Evolutionary conservation across 2,113 vertebrate genomes (phyloP).

Genomic region (Hassar affinis): DNA sequence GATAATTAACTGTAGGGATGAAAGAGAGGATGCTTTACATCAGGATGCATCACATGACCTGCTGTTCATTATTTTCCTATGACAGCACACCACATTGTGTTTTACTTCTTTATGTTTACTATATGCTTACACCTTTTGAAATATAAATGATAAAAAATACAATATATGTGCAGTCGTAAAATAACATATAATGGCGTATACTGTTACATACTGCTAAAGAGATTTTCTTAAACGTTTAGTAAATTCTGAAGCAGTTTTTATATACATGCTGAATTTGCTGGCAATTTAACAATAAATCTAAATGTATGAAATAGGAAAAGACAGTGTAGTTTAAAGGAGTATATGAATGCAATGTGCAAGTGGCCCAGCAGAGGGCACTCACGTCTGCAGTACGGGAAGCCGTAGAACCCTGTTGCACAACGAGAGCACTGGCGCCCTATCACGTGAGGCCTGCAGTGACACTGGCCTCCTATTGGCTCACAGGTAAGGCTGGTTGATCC

Average conservation of each 20-base stretch:
- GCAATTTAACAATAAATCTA: neutral
- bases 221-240: too few relatives aligned
- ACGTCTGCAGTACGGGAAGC: conserved; percentile 90
- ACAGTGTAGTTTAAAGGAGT: neutral
- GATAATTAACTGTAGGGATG: neutral
- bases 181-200: too few relatives aligned
- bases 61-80: neutral
- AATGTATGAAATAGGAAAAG: neutral
- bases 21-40: neutral
- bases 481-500: conserved; percentile 74
- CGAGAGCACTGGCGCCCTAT: conserved; percentile 82
- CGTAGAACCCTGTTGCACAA: conserved; percentile 83
- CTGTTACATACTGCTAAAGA: too few relatives aligned
- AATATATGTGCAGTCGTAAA: too few relatives aligned
- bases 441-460: conserved; percentile 76
- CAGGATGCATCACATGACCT: too few relatives aligned
- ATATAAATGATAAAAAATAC: too few relatives aligned
- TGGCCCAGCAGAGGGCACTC: conserved; percentile 61
- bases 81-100: neutral
- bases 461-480: conserved; percentile 82
- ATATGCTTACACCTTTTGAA: too few relatives aligned
- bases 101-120: neutral
- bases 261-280: too few relatives aligned
- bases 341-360: neutral
- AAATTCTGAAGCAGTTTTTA: too few relatives aligned